Conservation (phyloP, 2,888 invertebrate genomes). For the Branchellion lobata region DNA sequence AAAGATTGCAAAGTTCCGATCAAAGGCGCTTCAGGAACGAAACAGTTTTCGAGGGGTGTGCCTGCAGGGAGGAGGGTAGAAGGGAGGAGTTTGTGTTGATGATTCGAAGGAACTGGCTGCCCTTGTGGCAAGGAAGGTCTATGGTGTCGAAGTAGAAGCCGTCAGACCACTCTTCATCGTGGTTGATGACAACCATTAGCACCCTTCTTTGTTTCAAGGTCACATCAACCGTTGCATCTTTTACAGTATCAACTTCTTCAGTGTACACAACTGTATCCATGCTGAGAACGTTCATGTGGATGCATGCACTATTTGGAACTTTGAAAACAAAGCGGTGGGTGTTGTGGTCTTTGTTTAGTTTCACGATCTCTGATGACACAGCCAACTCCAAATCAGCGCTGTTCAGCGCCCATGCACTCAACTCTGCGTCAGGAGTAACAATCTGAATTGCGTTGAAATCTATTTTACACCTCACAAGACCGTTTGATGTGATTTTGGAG, state of each 20-base stretch:
- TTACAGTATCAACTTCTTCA: not conserved
- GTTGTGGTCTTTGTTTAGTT: not conserved
- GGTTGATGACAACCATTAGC: not conserved
- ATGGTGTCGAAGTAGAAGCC: not conserved
- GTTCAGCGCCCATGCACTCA: not conserved
- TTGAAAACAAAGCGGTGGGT: not conserved
- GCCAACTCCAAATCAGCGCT: not conserved
- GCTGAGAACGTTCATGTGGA: not conserved
- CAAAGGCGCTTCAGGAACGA: not conserved
- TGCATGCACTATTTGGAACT: not conserved
- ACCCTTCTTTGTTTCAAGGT: not conserved
- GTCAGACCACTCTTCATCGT: slow-evolving; percentile 5
- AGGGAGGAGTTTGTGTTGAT: not conserved
- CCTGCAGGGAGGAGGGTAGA: not conserved
- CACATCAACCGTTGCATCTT: not conserved
- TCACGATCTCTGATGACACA: not conserved
- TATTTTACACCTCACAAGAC: not conserved
- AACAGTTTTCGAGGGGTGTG: not conserved
- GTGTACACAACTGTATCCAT: not conserved
- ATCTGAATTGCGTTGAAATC: not conserved
- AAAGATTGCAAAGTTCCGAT: too few species aligned
- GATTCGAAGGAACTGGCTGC: not conserved
- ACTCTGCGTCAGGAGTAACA: not conserved
- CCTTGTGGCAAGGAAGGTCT: not conserved
- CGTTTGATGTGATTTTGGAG: not conserved